Conservation (phyloP, 2,113 vertebrate species). For the Garra rufa region DNA sequence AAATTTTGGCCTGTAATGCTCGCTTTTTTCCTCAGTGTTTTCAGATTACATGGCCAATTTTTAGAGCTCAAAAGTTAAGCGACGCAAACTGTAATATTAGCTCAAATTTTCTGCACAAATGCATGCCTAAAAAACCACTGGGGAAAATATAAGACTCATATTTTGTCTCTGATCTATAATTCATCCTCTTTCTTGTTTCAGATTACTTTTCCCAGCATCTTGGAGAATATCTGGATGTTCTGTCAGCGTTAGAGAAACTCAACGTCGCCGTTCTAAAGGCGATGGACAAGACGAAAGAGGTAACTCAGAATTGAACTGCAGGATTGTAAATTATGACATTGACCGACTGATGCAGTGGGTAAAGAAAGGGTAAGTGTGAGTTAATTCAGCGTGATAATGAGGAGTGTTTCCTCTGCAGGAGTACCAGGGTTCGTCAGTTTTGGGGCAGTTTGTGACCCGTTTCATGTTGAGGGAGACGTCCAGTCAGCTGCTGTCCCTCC, state of each 20-base stretch:
- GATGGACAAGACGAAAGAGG: slow-evolving; percentile 97
- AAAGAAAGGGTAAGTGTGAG: background rate
- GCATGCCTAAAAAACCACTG: background rate
- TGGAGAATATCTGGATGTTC: slow-evolving; percentile 89
- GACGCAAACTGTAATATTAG: background rate
- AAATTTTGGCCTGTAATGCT: background rate
- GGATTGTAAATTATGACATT: background rate
- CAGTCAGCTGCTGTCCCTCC: slow-evolving; percentile 91
- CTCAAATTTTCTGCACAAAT: background rate
- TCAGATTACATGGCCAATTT: background rate
- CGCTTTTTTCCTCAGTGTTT: background rate
- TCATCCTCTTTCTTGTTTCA: slow-evolving; percentile 57
- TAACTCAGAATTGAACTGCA: too few species aligned
- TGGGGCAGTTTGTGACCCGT: slow-evolving; percentile 95
- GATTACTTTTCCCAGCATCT: slow-evolving; percentile 95
- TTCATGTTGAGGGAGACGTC: slow-evolving; percentile 93
- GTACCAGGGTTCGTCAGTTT: slow-evolving; percentile 89
- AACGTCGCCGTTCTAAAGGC: slow-evolving; percentile 90
- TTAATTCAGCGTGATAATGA: background rate
- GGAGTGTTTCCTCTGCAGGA: slow-evolving; percentile 74
- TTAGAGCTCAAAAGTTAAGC: background rate
- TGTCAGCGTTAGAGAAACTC: slow-evolving; percentile 90
- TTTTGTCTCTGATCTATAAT: background rate
- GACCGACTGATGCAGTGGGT: background rate
- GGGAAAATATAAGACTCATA: background rate